These are phyloP conservation scores for Chymomyza procnemis DNA, from an alignment of 2,888 invertebrate genomes.

Conservation along the genomic window DNA sequence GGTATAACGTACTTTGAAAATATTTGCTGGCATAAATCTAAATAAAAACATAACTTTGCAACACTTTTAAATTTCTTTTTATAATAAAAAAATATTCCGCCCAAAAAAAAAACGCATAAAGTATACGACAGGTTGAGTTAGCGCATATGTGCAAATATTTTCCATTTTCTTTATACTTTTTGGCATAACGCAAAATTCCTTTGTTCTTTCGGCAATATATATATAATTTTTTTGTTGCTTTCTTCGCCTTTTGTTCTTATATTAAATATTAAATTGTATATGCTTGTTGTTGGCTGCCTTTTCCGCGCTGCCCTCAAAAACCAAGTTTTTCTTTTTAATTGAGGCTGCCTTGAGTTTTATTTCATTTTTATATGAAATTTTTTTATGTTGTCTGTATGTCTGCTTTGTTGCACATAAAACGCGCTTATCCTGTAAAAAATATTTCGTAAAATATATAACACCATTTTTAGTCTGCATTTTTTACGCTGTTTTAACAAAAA, in stretches of 20 bases:
- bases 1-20: no score
- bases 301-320: neutral
- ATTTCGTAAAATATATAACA: neutral
- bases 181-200: neutral
- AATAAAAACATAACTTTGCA: no score
- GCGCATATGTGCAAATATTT: slow-evolving; percentile 56
- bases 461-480: neutral
- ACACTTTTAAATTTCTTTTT: neutral
- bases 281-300: slow-evolving; percentile 51
- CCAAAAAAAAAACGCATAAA: slow-evolving; percentile 11
- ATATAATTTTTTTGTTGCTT: no score
- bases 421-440: neutral
- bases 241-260: slow-evolving; percentile 33
- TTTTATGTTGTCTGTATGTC: neutral
- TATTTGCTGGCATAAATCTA: no score
- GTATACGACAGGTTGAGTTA: slow-evolving; percentile 52
- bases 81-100: neutral
- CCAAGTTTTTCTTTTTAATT: slow-evolving; percentile 50
- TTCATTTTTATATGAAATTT: neutral
- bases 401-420: neutral
- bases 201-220: neutral
- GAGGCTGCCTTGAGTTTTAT: slow-evolving; percentile 37
- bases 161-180: neutral
- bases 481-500: neutral
- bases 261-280: slow-evolving; percentile 69